Evolutionary conservation across 2,888 invertebrate genomes (phyloP).

Genomic region (Dynastes tityus): DNA sequence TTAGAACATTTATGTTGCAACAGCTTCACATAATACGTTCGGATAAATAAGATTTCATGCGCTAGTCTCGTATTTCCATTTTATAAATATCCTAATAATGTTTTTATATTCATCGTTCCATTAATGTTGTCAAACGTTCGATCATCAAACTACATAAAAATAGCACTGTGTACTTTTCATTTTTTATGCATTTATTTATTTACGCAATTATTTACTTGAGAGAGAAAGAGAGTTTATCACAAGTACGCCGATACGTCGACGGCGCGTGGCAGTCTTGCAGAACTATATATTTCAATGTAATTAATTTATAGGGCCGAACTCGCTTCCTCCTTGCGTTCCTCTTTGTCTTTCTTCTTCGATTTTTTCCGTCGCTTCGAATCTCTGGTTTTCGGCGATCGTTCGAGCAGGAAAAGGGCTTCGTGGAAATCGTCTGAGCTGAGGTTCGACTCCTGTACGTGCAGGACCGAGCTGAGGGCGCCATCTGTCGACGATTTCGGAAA

Average conservation of each 20-base stretch:
- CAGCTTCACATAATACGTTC: not conserved
- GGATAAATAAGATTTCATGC: not conserved
- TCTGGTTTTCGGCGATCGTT: slow-evolving; percentile 72
- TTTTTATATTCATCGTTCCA: slow-evolving; percentile 8
- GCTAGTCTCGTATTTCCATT: not conserved
- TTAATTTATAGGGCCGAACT: slow-evolving; percentile 70
- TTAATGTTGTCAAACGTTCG: slow-evolving; percentile 6
- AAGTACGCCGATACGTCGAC: slow-evolving; percentile 47
- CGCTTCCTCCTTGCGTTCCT: slow-evolving; percentile 69
- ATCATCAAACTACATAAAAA: slow-evolving; percentile 46
- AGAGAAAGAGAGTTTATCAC: slow-evolving; percentile 47
- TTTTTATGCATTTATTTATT: slow-evolving; percentile 28
- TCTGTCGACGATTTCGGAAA: slow-evolving; percentile 75
- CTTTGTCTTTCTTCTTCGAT: slow-evolving; percentile 71
- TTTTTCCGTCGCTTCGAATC: slow-evolving; percentile 71
- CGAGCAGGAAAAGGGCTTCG: slow-evolving; percentile 73
- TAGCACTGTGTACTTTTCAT: slow-evolving; percentile 48
- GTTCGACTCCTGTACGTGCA: slow-evolving; percentile 74
- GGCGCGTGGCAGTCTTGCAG: slow-evolving; percentile 45
- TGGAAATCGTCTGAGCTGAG: slow-evolving; percentile 75
- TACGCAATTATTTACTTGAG: slow-evolving; percentile 23
- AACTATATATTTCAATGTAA: slow-evolving; percentile 51
- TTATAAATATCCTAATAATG: slow-evolving; percentile 14
- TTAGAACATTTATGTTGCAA: not conserved
- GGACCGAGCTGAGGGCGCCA: slow-evolving; percentile 74